Conservation (phyloP, 1,140 invertebrate genomes). For the Bombus picipes region DNA sequence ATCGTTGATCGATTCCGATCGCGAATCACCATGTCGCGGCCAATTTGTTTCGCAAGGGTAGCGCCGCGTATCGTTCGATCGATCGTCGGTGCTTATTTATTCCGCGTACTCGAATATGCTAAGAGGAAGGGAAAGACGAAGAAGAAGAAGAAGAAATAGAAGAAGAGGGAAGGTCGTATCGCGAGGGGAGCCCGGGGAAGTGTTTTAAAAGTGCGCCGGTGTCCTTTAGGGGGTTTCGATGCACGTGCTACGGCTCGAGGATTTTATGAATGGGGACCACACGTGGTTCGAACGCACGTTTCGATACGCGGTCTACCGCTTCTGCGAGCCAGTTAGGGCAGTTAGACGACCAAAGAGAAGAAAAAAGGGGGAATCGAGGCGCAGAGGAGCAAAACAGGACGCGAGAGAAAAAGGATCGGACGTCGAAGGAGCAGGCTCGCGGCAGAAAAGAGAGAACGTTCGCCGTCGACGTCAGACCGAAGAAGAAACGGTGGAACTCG, state of each 20-base stretch:
- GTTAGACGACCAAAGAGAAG: constrained; percentile 59
- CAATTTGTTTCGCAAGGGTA: neutral
- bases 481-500: constrained; percentile 65
- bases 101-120: neutral
- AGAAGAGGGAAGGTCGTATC: neutral
- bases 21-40: neutral
- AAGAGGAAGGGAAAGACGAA: neutral
- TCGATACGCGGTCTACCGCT: constrained; percentile 63
- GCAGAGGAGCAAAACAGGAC: neutral
- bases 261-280: constrained; percentile 71
- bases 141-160: no score
- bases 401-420: neutral
- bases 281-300: constrained; percentile 66
- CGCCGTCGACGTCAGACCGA: neutral
- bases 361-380: constrained; percentile 10
- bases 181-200: neutral
- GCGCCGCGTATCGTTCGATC: neutral
- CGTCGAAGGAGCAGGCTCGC: neutral
- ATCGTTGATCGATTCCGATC: no score
- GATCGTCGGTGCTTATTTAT: neutral
- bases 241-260: constrained; percentile 59
- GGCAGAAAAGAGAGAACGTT: constrained; percentile 1
- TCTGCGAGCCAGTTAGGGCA: constrained; percentile 59
- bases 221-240: constrained; percentile 49
- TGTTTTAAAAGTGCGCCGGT: constrained; percentile 9